These are phyloP conservation scores for Valencia hispanica DNA, from an alignment of 2,797 vertebrate genomes.

Conservation along the genomic window DNA sequence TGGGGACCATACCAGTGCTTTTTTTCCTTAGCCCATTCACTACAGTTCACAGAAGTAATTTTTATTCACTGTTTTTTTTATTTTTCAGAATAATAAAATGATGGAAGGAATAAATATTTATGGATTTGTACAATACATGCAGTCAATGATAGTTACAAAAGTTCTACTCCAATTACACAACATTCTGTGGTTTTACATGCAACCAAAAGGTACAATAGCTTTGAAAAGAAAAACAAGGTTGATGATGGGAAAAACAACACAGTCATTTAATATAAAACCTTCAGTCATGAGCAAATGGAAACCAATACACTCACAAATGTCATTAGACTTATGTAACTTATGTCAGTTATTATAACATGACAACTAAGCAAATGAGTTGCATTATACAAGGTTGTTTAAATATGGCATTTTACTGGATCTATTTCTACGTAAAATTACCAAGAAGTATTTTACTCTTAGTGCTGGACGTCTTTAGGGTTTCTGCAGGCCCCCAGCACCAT, in stretches of 20 bases:
- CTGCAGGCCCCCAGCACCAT: neutral
- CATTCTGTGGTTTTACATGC: constrained; percentile 57
- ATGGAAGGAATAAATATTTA: constrained; percentile 43
- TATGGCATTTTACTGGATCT: constrained; percentile 24
- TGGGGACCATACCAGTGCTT: constrained; percentile 70
- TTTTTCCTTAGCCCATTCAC: constrained; percentile 66
- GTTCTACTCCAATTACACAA: constrained; percentile 54
- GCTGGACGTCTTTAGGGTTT: constrained; percentile 5
- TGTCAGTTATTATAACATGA: constrained; percentile 14
- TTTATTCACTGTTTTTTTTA: constrained; percentile 50
- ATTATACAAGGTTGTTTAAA: constrained; percentile 7
- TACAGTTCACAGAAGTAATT: constrained; percentile 68
- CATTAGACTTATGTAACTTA: constrained; percentile 19
- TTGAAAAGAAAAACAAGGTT: constrained; percentile 38
- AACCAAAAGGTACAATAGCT: constrained; percentile 58
- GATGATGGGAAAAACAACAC: constrained; percentile 33
- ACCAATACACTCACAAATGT: constrained; percentile 17
- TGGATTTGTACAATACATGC: constrained; percentile 62
- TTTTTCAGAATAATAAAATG: constrained; percentile 63
- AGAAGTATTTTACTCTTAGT: neutral
- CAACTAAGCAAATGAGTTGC: neutral
- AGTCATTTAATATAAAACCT: constrained; percentile 28
- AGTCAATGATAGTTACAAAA: constrained; percentile 60
- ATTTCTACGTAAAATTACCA: constrained; percentile 22
- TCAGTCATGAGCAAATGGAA: neutral